phyloP scores from a whole-genome alignment of 1,140 invertebrate species.

The Drosophila truncata region DNA sequence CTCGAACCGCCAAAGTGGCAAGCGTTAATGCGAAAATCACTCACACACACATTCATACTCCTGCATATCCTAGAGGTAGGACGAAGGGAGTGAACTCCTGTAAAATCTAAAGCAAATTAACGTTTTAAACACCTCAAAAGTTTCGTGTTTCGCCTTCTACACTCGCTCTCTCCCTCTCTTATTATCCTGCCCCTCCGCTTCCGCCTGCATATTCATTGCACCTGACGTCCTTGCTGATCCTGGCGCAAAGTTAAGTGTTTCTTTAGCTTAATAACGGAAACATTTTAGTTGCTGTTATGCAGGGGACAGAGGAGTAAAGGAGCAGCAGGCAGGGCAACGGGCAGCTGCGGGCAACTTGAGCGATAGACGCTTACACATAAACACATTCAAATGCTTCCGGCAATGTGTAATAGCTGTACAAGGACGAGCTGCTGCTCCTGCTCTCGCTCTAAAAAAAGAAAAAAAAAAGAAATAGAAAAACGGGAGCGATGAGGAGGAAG shows the following conservation, averaged over 20 bases:
- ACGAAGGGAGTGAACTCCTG: not conserved
- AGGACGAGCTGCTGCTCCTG: slow-evolving; percentile 36
- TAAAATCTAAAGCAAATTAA: slow-evolving; percentile 68
- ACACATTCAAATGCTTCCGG: slow-evolving; percentile 81
- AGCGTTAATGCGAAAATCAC: slow-evolving; percentile 66
- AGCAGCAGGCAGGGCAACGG: not conserved
- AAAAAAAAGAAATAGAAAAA: not conserved
- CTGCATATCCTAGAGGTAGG: not conserved
- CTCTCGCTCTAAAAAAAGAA: not conserved
- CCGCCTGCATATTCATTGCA: slow-evolving; percentile 41
- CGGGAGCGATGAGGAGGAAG: not conserved
- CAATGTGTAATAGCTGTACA: slow-evolving; percentile 73
- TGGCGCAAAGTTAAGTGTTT: slow-evolving; percentile 81
- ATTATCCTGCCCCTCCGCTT: not conserved
- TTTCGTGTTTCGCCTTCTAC: slow-evolving; percentile 15
- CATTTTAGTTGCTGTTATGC: slow-evolving; percentile 74
- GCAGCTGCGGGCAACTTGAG: slow-evolving; percentile 27
- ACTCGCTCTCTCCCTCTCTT: not conserved
- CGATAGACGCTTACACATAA: slow-evolving; percentile 74
- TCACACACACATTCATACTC: slow-evolving; percentile 8
- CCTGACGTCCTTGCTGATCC: slow-evolving; percentile 59
- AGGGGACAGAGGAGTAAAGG: not conserved
- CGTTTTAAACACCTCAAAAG: slow-evolving; percentile 57
- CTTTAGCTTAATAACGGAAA: slow-evolving; percentile 83
- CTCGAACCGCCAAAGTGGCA: slow-evolving; percentile 53